These are phyloP conservation scores for Bilobella aurantiaca DNA, from an alignment of 1,140 invertebrate species.

Conservation along the genomic window DNA sequence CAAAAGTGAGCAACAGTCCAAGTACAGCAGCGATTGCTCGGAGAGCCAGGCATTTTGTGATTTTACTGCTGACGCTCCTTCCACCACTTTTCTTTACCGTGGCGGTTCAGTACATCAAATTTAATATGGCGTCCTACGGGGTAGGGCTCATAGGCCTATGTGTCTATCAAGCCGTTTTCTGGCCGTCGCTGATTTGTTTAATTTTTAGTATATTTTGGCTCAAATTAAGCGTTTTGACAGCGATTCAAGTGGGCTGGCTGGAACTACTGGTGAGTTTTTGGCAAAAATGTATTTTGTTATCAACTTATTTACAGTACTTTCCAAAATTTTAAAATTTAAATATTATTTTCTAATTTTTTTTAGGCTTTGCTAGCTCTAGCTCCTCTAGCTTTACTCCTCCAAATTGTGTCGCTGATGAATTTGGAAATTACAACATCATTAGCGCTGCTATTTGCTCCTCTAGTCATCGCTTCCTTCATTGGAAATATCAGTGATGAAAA, in stretches of 20 bases:
- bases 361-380: neutral
- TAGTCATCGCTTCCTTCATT: neutral
- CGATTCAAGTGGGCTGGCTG: neutral
- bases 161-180: neutral
- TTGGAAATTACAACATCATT: neutral
- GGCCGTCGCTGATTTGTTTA: neutral
- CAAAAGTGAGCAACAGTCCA: neutral
- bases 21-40: neutral
- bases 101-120: neutral
- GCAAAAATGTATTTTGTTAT: too few species aligned
- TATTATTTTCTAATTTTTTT: neutral
- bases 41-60: neutral
- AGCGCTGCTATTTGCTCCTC: neutral
- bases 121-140: neutral
- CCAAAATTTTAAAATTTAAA: neutral
- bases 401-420: neutral
- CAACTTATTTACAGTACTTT: too few species aligned
- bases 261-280: neutral
- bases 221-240: neutral
- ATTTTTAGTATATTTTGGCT: conserved; percentile 1
- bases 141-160: neutral
- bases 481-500: neutral
- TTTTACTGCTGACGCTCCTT: neutral
- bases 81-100: neutral
- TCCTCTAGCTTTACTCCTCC: neutral